These are phyloP conservation scores for Cichladusa arquata DNA, from an alignment of 2,113 vertebrate species.

Conservation along the genomic window DNA sequence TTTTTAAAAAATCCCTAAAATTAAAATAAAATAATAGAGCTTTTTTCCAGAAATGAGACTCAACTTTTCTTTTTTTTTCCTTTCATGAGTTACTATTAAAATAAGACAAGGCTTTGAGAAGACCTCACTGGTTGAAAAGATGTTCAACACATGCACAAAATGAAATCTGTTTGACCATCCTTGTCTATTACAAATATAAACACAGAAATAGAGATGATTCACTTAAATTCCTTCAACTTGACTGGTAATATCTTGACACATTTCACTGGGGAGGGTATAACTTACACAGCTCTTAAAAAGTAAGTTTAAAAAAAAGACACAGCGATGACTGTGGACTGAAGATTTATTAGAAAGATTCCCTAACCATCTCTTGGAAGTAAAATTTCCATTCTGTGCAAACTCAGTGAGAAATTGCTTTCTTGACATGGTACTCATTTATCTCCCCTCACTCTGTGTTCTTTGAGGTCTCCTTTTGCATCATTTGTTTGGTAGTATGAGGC, in stretches of 20 bases:
- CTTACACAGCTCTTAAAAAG: conserved; percentile 22
- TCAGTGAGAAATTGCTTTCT: conserved; percentile 50
- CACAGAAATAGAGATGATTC: neutral
- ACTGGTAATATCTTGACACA: conserved; percentile 38
- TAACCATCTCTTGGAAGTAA: conserved; percentile 37
- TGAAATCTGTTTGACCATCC: neutral
- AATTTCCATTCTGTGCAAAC: conserved; percentile 54
- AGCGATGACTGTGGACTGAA: conserved; percentile 7
- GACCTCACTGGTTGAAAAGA: neutral
- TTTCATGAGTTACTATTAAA: neutral
- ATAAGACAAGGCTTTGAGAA: neutral
- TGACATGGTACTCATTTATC: conserved; percentile 39
- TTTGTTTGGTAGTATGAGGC: neutral
- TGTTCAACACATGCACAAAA: neutral
- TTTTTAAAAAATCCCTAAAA: neutral
- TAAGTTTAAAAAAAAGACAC: conserved; percentile 27
- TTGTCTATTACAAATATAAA: conserved; percentile 7
- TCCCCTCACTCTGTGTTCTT: conserved; percentile 20
- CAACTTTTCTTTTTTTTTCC: neutral
- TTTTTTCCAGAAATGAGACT: neutral
- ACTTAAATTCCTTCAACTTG: conserved; percentile 35
- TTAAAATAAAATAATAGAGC: neutral
- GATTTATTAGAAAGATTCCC: conserved; percentile 52
- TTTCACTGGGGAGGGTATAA: conserved; percentile 15
- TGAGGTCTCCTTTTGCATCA: conserved; percentile 45